phyloP scores from a whole-genome alignment of 2,888 invertebrate genomes.

The Argyra leucocephala region DNA sequence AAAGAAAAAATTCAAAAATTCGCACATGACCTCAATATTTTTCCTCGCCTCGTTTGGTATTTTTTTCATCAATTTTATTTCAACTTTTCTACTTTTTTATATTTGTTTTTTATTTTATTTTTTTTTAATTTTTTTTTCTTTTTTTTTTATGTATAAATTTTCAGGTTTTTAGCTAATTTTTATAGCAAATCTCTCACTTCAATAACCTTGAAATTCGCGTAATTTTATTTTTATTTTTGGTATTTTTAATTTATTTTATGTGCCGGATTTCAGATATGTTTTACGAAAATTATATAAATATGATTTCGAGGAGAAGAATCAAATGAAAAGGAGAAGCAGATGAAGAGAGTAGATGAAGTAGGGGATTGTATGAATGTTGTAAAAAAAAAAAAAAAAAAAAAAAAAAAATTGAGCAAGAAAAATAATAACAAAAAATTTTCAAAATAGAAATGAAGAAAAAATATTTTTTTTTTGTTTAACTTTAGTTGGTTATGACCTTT shows the following conservation, averaged over 20 bases:
- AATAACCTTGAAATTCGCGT: constrained; percentile 6
- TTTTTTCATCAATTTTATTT: background rate
- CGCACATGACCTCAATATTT: constrained; percentile 5
- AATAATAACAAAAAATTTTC: no score
- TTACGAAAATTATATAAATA: background rate
- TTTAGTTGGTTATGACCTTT: no score
- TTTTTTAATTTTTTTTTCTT: background rate
- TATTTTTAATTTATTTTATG: background rate
- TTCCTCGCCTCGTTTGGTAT: background rate
- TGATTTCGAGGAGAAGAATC: background rate
- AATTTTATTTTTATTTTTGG: constrained; percentile 1
- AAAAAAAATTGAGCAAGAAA: background rate
- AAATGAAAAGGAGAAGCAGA: background rate
- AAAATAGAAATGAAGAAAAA: background rate
- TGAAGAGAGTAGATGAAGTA: no score
- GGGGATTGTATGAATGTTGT: background rate
- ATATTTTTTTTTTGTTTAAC: background rate
- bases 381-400: background rate
- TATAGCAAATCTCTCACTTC: constrained; percentile 4
- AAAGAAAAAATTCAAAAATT: background rate
- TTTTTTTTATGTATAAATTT: background rate
- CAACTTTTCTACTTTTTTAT: background rate
- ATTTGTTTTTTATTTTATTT: background rate
- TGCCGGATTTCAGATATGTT: background rate
- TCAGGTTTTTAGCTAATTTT: constrained; percentile 4